phyloP scores from a whole-genome alignment of 2,797 vertebrate genomes.

The Hozukius guyotensis region DNA sequence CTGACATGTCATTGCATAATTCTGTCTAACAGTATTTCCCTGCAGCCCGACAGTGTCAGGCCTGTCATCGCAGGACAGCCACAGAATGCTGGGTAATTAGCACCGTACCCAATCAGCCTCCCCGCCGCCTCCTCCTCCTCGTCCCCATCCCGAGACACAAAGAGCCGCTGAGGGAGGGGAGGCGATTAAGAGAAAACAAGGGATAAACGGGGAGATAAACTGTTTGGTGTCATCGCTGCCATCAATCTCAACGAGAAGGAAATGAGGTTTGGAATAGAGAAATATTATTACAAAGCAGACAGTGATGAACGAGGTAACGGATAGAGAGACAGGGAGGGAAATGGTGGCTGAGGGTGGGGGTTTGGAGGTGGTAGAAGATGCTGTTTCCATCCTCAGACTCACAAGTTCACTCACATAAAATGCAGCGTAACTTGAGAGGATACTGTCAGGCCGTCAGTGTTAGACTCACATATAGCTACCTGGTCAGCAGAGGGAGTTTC shows the following conservation, averaged over 20 bases:
- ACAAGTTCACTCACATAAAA: constrained; percentile 33
- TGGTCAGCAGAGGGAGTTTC: constrained; percentile 43
- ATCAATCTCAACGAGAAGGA: constrained; percentile 88
- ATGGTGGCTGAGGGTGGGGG: constrained; percentile 28
- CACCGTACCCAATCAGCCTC: constrained; percentile 79
- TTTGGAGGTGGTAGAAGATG: constrained; percentile 30
- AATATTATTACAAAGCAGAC: constrained; percentile 91
- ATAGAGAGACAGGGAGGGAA: constrained; percentile 63
- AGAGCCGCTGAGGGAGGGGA: constrained; percentile 64
- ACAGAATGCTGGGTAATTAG: constrained; percentile 81
- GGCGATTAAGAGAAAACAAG: constrained; percentile 88
- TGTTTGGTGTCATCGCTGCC: constrained; percentile 87
- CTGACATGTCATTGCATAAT: constrained; percentile 64
- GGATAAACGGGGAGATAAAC: constrained; percentile 88
- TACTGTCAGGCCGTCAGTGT: constrained; percentile 7
- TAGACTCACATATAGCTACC: constrained; percentile 16
- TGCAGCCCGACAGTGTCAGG: constrained; percentile 60
- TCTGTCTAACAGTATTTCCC: constrained; percentile 68
- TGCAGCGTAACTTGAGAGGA: constrained; percentile 43
- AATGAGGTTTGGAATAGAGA: constrained; percentile 88
- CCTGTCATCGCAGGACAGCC: constrained; percentile 72
- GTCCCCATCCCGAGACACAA: constrained; percentile 71
- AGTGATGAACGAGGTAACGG: constrained; percentile 85
- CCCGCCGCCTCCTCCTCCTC: constrained; percentile 41
- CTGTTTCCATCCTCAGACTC: constrained; percentile 36